Base-by-base conservation (phyloP, 2,797 vertebrate species). In the Gephyroberyx darwinii region DNA sequence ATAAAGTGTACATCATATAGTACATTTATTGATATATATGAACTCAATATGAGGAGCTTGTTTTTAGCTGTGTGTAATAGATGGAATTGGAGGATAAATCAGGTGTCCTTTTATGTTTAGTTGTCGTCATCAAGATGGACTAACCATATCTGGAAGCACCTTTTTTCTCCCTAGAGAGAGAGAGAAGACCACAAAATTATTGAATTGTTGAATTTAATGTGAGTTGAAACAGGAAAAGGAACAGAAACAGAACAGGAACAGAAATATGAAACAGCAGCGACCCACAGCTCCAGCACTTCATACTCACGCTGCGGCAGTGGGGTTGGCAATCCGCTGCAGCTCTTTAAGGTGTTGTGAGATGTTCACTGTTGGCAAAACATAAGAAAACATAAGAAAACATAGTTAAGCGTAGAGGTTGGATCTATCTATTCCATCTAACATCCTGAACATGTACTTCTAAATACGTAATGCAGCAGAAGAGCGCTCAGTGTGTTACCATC, bases 271-370 rank as follows among this genome's bases (percentile, higher is more conserved):
- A 59, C 45, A 43, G 30, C 41, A 50, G 48, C 7, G 59, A 56
- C 43, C 56, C 39, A 2, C 7, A 47, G 35, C 9, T 8, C 22
- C 39, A 30, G 54, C 1, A 5, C 4, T 22, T 54, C 1, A 35
- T 73, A 91, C 89, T 90, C 72, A 92, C 90, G 84, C 52, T 31
- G 75, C 60, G 51, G 1, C 26, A 1, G 76, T 2, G 0, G 87
- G 84, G 70, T 87, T 87, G 80, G 87, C 81, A 47, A 87, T 12
- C 1, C 71, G 88, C 9, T 87, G 78, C 65, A 93, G 81, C 0
- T 78, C 72, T 50, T 58, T 59, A 19, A 92, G 50, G 56, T 91
- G 90, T 35, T 91, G 83, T 45, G 54, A 3, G 0, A 88, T 3
- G 0, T 0, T 74, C 22, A 41, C 82, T 86, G 83, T 71, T 73